A percentile compares a stretch with the other conserved stretches of the same genome.
Evolutionary conservation across 1,140 invertebrate species (phyloP).

Genomic region (Habropoda laboriosa): DNA sequence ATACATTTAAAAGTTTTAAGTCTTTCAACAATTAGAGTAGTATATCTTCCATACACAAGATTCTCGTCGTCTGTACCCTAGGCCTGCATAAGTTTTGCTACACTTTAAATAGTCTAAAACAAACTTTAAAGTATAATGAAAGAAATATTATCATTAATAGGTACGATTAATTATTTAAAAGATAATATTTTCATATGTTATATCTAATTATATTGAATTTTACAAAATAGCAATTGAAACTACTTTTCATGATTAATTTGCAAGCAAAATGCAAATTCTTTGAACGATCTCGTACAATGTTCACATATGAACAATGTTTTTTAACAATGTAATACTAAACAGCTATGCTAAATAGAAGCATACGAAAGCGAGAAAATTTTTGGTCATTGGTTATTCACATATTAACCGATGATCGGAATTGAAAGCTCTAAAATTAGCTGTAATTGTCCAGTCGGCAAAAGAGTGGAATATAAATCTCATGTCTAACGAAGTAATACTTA

Average conservation of each 20-base stretch:
- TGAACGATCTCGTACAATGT: not conserved
- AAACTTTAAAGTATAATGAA: not conserved
- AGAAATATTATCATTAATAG: not conserved
- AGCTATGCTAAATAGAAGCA: not conserved
- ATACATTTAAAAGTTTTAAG: not conserved
- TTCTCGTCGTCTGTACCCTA: slow-evolving; percentile 36
- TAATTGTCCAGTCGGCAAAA: slow-evolving; percentile 48
- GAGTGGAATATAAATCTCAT: slow-evolving; percentile 49
- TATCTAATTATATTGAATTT: not conserved
- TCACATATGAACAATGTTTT: not conserved
- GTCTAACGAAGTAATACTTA: slow-evolving; percentile 42
- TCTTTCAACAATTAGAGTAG: slow-evolving; percentile 52
- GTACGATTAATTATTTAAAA: not conserved
- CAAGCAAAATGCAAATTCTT: slow-evolving; percentile 13
- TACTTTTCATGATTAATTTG: slow-evolving; percentile 20
- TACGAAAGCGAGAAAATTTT: not conserved
- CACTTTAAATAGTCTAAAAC: slow-evolving; percentile 18
- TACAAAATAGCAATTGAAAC: not conserved
- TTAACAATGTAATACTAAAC: not conserved
- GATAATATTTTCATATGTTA: not conserved
- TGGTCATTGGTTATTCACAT: slow-evolving; percentile 10
- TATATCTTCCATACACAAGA: slow-evolving; percentile 51
- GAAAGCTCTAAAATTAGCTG: slow-evolving; percentile 54
- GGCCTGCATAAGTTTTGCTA: slow-evolving; percentile 37
- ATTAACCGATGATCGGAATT: slow-evolving; percentile 28